These are phyloP conservation scores for Coptotermes formosanus DNA, from an alignment of 1,140 invertebrate genomes.

Conservation along the genomic window DNA sequence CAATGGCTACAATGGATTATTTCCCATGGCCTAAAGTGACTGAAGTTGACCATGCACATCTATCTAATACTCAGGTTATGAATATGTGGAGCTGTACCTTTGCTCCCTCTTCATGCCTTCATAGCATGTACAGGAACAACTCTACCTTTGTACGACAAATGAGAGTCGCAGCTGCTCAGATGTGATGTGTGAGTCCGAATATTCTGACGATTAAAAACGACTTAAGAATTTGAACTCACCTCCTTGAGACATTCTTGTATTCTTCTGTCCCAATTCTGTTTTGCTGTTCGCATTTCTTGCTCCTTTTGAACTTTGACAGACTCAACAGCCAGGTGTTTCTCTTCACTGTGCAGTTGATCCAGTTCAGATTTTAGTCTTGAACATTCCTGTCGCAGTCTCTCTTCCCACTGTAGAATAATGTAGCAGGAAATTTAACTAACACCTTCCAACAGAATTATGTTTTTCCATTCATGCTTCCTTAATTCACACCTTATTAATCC, in stretches of 20 bases:
- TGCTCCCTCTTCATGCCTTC: no score
- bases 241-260: conserved; percentile 54
- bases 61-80: no score
- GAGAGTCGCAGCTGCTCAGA: no score
- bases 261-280: conserved; percentile 55
- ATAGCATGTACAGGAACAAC: no score
- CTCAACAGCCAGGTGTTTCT: conserved; percentile 56
- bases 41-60: no score
- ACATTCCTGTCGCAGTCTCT: conserved; percentile 48
- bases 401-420: conserved; percentile 45
- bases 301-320: conserved; percentile 43
- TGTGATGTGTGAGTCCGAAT: no score
- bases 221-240: conserved; percentile 41
- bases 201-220: no score
- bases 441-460: not conserved
- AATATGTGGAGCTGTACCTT: no score
- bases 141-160: no score
- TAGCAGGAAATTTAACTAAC: not conserved
- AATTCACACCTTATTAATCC: no score
- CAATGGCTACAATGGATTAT: no score
- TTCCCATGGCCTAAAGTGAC: no score
- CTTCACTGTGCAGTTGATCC: conserved; percentile 58
- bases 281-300: conserved; percentile 46
- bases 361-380: conserved; percentile 58
- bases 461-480: not conserved